Evolutionary conservation across 2,797 vertebrate species (phyloP).

Genomic region (Avahi laniger): DNA sequence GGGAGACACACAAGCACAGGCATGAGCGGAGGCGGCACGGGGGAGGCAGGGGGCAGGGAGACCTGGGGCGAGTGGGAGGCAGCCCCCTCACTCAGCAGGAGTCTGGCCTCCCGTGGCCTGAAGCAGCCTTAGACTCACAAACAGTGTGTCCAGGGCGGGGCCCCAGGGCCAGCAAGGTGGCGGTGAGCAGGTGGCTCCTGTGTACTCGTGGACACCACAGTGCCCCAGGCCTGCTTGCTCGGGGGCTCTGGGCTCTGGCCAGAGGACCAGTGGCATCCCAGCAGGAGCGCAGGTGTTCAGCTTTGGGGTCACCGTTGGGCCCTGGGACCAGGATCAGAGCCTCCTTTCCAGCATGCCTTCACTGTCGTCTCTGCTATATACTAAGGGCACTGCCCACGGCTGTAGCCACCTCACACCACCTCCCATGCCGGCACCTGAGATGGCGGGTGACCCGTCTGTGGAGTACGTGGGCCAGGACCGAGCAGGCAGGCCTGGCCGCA

Average conservation of each 20-base stretch:
- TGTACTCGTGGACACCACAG: accelerated
- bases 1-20: neutral
- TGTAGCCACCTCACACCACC: too few relatives aligned
- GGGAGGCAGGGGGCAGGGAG: neutral
- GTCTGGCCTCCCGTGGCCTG: accelerated
- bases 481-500: neutral
- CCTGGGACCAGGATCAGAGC: neutral
- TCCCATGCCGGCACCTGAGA: too few relatives aligned
- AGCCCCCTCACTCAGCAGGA: neutral
- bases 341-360: neutral
- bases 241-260: neutral
- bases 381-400: neutral
- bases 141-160: neutral
- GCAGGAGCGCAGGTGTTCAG: accelerated
- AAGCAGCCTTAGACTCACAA: neutral
- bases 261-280: neutral
- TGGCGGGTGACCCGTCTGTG: accelerated
- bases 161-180: neutral
- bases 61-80: accelerated
- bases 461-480: neutral
- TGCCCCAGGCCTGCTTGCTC: too few relatives aligned
- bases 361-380: neutral
- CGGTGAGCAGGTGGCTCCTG: neutral
- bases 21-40: accelerated
- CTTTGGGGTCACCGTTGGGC: accelerated